phyloP scores from a whole-genome alignment of 1,140 invertebrate species.

The Drosophila asahinai region DNA sequence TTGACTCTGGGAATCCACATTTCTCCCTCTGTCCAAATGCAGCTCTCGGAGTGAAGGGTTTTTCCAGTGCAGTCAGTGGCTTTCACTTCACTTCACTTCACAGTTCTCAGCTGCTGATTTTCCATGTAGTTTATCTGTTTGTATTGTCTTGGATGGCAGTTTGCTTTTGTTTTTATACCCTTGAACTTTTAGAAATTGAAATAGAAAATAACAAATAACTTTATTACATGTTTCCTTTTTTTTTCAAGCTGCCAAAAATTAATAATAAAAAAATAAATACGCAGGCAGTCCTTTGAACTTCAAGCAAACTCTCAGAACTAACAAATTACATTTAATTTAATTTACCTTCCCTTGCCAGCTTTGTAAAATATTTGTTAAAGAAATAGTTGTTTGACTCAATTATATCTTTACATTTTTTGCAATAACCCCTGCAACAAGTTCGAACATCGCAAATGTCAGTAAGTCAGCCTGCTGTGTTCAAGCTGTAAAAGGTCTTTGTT shows the following conservation, averaged over 20 bases:
- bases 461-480: constrained; percentile 9
- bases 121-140: constrained; percentile 26
- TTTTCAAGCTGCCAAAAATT: no score
- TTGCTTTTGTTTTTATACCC: constrained; percentile 10
- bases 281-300: no score
- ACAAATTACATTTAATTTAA: not conserved
- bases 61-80: constrained; percentile 33
- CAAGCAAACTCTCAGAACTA: no score
- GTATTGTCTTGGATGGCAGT: constrained; percentile 12
- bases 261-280: no score
- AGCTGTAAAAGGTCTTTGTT: not conserved
- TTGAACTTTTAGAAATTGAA: constrained; percentile 2
- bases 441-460: not conserved
- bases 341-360: constrained; percentile 1
- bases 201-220: not conserved
- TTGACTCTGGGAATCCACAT: constrained; percentile 27
- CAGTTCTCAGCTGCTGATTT: constrained; percentile 36
- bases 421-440: constrained; percentile 5
- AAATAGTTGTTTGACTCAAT: not conserved
- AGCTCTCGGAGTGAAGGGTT: constrained; percentile 21
- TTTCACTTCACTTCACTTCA: constrained; percentile 41
- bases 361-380: not conserved
- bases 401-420: constrained; percentile 7
- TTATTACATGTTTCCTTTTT: not conserved
- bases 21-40: constrained; percentile 24